Base-by-base conservation (phyloP, 2,888 invertebrate genomes). In the Parnassius orleans region DNA sequence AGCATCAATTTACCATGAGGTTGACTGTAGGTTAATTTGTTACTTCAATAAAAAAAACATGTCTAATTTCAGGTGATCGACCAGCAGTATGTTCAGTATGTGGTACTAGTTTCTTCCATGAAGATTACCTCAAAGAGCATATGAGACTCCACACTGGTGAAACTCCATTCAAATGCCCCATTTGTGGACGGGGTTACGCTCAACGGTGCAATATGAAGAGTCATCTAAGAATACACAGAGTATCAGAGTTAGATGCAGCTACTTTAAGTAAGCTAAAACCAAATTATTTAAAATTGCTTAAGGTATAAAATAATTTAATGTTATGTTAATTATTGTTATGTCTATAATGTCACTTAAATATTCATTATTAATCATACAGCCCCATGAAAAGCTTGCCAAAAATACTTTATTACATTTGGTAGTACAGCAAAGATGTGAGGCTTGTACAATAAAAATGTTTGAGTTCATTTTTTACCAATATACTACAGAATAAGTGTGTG, bases 181-280 rank as follows among this genome's bases (percentile, higher is more conserved):
- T 92, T 3, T 92, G 92, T 67, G 84, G 80, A 0, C 71, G 87
- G 53, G 92, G 92, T 0, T 92, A 90, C 50, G 90, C 92, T 0
- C 92, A 92, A 65, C 73, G 85, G 9, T 80, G 90, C 48, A 92
- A 92, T 65, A 91, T 92, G 91, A 90, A 87, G 67, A 92, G 92
- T 60, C 92, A 92, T 58, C 74, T 90, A 42, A 78, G 86, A 47
- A 86, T 82, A 66, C 92, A 92, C 64, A 81, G 79, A 67, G 71
- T 84, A 68, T 86, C 88, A 1, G 90, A 92, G 66, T 70, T 91
- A 41, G 84, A 86, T 66, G 74, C 83, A 2, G 69, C 66, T n/a
- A 80, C 77, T 0, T 69, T 86, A 41, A 87, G 83, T 59, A 86
- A 82, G 69, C 70, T 92, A n/a, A 86, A 72, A 69, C 92, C 91